Percentiles rank a stretch among this genome's conserved stretches.
phyloP scores from a whole-genome alignment of 23 tunicate species.

The Ascidia mentula region DNA sequence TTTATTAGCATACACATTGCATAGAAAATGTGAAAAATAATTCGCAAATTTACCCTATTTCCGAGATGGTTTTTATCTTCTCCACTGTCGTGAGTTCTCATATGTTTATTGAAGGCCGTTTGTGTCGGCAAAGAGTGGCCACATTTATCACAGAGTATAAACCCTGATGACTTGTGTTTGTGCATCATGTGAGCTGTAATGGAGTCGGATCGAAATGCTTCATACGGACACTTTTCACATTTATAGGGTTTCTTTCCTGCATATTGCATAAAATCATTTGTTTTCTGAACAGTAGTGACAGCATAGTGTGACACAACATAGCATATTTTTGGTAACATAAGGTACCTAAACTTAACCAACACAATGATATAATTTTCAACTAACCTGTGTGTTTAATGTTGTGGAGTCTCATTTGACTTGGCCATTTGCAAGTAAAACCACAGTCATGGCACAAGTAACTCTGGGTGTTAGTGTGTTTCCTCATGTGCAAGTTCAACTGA shows the following conservation, averaged over 20 bases:
- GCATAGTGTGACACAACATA: too few species aligned
- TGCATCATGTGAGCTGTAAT: neutral
- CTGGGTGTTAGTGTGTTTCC: neutral
- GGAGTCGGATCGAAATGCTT: neutral
- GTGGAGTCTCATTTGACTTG: neutral
- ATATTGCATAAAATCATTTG: too few species aligned
- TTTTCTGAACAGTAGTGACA: too few species aligned
- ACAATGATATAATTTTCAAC: too few species aligned
- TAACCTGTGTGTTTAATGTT: neutral
- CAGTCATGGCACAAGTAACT: neutral
- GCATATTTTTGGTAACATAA: too few species aligned
- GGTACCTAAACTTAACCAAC: too few species aligned
- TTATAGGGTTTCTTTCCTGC: conserved; percentile 1
- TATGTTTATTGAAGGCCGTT: neutral
- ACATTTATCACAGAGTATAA: neutral
- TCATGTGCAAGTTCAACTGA: neutral
- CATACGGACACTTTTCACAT: neutral
- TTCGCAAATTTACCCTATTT: too few species aligned
- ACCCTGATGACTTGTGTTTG: neutral
- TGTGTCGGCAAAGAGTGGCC: neutral
- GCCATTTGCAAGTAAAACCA: neutral
- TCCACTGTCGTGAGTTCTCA: neutral
- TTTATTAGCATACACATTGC: too few species aligned
- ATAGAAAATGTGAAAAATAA: too few species aligned
- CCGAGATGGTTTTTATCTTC: too few species aligned